Evolutionary conservation across 2,797 vertebrate species (phyloP), one percentile per base, ranked within the genome.

Genomic region (Chaunax sp.): DNA sequence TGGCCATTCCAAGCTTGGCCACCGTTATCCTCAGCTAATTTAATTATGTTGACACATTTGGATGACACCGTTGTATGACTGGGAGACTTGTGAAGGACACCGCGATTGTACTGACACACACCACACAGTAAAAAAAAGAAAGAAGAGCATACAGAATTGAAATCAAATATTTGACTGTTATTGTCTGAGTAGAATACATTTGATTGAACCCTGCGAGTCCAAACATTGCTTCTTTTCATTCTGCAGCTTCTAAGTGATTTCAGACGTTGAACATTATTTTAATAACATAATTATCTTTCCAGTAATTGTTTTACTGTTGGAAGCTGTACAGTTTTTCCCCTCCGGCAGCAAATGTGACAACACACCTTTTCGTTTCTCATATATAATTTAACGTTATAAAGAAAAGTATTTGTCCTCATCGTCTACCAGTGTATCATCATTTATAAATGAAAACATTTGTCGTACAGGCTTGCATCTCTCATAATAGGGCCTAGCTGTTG

Each of bases 141-240:
- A 76, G 30, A 64, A 87, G 69, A 77, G 77, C 82, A 71, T 40
- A 35, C 25, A 40, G 59, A 57, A 58, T 44, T 51, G 20, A 75
- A 59, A 71, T 78, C 35, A 87, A 89, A 83, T 72, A 78, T 82
- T 78, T 76, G 70, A 53, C 62, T 16, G 25, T 69, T 61, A 37
- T 22, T 8, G 49, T 59, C 76, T 53, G 44, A 52, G 67, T 54
- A 43, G 43, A n/a, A 72, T 59, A 65, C 14, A 28, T 45, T 20
- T 60, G 23, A 64, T 55, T 46, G 28, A 41, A 40, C 18, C 3
- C 12, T 4, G 45, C 8, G n/a, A 35, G 22, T 10, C 41, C 30
- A n/a, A 57, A 6, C 8, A 19, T 4, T 2, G 1, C 11, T 49
- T 2, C 9, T 49, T 30, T 20, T 20, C 49, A 58, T 46, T 20